Conservation (phyloP, 2,888 invertebrate species). For the Nephrotoma appendiculata region DNA sequence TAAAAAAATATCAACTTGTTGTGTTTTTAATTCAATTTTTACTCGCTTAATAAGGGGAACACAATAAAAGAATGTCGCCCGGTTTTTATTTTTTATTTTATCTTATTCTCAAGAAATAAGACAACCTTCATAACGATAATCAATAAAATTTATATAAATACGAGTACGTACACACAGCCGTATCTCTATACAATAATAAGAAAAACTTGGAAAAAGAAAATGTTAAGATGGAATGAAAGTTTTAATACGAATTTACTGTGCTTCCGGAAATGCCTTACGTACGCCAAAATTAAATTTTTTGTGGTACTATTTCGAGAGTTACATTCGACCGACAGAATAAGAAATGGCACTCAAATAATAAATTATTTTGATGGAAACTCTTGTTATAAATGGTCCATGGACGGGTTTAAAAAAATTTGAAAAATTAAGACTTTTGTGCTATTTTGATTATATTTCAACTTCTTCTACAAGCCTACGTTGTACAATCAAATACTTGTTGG, state of each 20-base stretch:
- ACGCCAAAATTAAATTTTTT: background rate
- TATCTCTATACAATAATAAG: background rate
- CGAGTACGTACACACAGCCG: background rate
- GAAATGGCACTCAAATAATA: no score
- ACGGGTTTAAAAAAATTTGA: no score
- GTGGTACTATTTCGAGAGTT: no score
- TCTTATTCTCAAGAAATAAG: background rate
- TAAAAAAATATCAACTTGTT: background rate
- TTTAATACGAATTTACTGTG: background rate
- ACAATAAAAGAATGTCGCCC: background rate
- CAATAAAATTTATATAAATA: background rate
- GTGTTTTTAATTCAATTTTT: background rate
- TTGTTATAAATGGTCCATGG: no score
- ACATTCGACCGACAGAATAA: no score
- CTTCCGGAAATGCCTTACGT: background rate
- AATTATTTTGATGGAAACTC: no score
- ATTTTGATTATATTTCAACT: no score
- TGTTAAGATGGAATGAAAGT: background rate
- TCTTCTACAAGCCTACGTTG: no score
- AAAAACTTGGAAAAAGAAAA: background rate
- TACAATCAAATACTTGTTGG: no score
- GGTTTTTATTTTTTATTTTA: background rate
- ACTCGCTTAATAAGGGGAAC: constrained; percentile 2
- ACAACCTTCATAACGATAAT: background rate
- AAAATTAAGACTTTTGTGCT: no score